Conservation (phyloP, 1,140 invertebrate species). For the Diorhabda elongata region DNA sequence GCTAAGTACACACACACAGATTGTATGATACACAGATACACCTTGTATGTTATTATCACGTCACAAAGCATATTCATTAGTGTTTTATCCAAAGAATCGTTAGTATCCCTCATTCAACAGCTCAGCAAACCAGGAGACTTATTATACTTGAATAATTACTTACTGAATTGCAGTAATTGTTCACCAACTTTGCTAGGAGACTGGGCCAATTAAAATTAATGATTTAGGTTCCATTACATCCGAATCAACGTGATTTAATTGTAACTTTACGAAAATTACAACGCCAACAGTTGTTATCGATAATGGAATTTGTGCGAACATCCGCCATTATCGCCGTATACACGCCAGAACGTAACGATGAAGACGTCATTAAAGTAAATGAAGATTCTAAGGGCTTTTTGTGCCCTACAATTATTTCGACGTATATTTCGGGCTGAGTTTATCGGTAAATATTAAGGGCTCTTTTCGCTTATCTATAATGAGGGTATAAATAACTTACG, state of each 20-base stretch:
- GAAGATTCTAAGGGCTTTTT: slow-evolving; percentile 2
- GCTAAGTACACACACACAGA: too few relatives aligned
- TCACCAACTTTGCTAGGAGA: slow-evolving; percentile 31
- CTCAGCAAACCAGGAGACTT: not conserved
- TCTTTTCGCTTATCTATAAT: not conserved
- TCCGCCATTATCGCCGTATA: slow-evolving; percentile 1
- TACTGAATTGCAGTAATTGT: slow-evolving; percentile 32
- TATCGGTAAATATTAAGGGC: not conserved
- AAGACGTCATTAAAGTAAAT: slow-evolving; percentile 2
- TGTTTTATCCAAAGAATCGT: not conserved
- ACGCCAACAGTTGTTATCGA: slow-evolving; percentile 6
- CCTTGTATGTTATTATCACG: too few relatives aligned
- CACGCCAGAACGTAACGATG: slow-evolving; percentile 1
- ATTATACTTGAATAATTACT: slow-evolving; percentile 29
- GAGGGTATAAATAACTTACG: not conserved
- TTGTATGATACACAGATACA: too few relatives aligned
- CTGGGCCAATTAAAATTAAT: slow-evolving; percentile 38
- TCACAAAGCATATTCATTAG: too few relatives aligned
- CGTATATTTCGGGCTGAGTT: not conserved
- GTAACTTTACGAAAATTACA: slow-evolving; percentile 18
- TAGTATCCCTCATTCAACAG: not conserved
- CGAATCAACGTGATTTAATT: slow-evolving; percentile 31
- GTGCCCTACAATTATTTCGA: not conserved
- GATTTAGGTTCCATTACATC: slow-evolving; percentile 35
- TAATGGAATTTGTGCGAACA: slow-evolving; percentile 7